Percentiles rank a stretch among this genome's conserved stretches.
Evolutionary conservation across 2,888 invertebrate species (phyloP).

Genomic region (Pediacus dermestoides): DNA sequence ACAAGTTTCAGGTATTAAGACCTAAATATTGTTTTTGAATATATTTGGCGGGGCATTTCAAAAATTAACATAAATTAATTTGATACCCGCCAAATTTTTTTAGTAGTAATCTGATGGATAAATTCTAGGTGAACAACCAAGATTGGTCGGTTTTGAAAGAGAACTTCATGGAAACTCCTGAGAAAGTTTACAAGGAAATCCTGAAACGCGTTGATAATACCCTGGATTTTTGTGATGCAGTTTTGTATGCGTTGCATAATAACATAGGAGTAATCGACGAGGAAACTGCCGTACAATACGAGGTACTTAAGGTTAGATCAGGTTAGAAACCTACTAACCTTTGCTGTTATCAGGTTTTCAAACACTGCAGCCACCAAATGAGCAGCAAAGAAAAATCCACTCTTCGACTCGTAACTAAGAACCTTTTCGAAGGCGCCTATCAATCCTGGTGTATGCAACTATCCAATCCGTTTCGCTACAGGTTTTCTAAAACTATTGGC

Average conservation of each 20-base stretch:
- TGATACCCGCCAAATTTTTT: neutral
- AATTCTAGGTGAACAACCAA: conserved; percentile 9
- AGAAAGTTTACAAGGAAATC: conserved; percentile 12
- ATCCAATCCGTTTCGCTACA: conserved; percentile 13
- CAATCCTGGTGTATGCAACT: conserved; percentile 23
- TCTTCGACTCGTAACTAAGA: conserved; percentile 14
- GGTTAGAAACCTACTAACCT: too few relatives aligned
- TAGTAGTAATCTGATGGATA: neutral
- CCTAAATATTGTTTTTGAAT: neutral
- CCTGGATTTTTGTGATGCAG: conserved; percentile 15
- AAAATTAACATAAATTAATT: conserved; percentile 1
- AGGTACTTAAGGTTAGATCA: too few relatives aligned
- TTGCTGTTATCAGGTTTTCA: conserved; percentile 3
- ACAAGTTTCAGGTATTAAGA: conserved; percentile 15
- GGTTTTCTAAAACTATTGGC: conserved; percentile 19
- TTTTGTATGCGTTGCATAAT: conserved; percentile 4
- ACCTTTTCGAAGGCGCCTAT: conserved; percentile 19
- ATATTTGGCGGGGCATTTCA: neutral
- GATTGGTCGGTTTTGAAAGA: conserved; percentile 21
- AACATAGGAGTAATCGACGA: conserved; percentile 21
- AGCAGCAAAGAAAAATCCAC: conserved; percentile 4
- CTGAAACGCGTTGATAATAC: conserved; percentile 9
- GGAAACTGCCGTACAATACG: conserved; percentile 17
- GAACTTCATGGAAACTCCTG: conserved; percentile 13
- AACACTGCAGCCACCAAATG: too few relatives aligned